Evolutionary conservation across 2,797 vertebrate species (phyloP).

Genomic region (Bufotes viridis): DNA sequence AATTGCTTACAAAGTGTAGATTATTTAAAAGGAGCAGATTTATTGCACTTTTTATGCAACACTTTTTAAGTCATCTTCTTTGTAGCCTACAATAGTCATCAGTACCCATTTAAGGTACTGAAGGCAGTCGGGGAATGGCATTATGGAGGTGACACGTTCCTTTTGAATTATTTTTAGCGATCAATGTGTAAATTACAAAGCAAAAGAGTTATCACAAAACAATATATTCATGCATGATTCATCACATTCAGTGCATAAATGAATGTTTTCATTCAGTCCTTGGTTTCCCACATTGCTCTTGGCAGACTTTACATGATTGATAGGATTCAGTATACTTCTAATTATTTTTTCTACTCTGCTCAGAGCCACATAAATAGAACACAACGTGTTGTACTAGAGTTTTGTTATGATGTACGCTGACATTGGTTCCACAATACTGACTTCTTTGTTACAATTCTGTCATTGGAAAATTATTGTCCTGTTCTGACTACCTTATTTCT

Average conservation of each 20-base stretch:
- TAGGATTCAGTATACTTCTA: constrained; percentile 41
- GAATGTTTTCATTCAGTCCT: constrained; percentile 44
- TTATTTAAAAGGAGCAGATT: no score
- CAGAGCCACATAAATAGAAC: constrained; percentile 32
- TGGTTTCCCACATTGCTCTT: constrained; percentile 29
- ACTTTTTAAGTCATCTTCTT: no score
- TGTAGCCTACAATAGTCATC: no score
- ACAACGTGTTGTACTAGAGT: neutral
- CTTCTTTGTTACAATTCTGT: constrained; percentile 19
- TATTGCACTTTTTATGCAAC: no score
- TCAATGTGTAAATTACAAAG: constrained; percentile 47
- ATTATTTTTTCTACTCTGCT: constrained; percentile 26
- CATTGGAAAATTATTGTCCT: neutral
- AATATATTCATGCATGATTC: constrained; percentile 46
- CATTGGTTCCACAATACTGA: constrained; percentile 18
- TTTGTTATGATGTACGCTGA: constrained; percentile 18
- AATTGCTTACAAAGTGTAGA: no score
- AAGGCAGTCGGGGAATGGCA: no score
- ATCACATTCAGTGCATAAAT: constrained; percentile 44
- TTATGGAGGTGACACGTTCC: constrained; percentile 1
- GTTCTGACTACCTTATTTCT: neutral
- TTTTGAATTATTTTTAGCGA: constrained; percentile 27
- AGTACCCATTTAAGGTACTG: no score
- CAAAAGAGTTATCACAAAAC: constrained; percentile 39
- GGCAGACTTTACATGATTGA: constrained; percentile 47